Evolutionary conservation across 2,888 invertebrate species (phyloP), one percentile per base, ranked within the genome.

Genomic region (Macrophya annulata): DNA sequence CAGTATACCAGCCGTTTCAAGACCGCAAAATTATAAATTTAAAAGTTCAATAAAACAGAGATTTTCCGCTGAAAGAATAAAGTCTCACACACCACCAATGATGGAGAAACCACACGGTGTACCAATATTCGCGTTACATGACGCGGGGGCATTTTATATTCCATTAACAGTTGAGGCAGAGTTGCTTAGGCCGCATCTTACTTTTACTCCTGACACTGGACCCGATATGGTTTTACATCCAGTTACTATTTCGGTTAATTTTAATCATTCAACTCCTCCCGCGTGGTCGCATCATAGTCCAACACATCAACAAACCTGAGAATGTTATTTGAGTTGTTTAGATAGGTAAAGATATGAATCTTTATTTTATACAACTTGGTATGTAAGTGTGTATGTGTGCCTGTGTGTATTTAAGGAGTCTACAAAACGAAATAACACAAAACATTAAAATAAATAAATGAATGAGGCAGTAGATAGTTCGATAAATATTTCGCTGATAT

Each of bases 21-120:
- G 90, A 84, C 93, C 93, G 12, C 90, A 93, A n/a, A 96, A 96
- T 1, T 99, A 98, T 94, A 99, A 99, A 94, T 99, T 98, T 94
- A 99, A 99, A 94, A 98, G 97, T 90, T 97, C 97, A 91, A 99
- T 99, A 88, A 98, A 98, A 91, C 96, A 98, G 92, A 95, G 99
- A 86, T 99, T 99, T 86, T 94, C 94, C 84, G 93, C 94, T n/a
- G 94, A 94, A 87, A 94, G 94, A 89, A 93, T 94, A 87, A 94
- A 94, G 91, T 93, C 90, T 12, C 90, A 90, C 79, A 90, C 92
- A 0, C 89, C 92, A 8, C 85, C 89, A 6, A 31, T 84, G 85
- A 21, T 91, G 92, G 84, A 92, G 91, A 62, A 86, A 89, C 10
- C 89, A 21, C 94, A 95, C 87, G 95, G 95, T 81, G 96, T 98